Base-by-base conservation (phyloP, 2,797 vertebrate genomes). In the Mormyrops boulengeri region DNA sequence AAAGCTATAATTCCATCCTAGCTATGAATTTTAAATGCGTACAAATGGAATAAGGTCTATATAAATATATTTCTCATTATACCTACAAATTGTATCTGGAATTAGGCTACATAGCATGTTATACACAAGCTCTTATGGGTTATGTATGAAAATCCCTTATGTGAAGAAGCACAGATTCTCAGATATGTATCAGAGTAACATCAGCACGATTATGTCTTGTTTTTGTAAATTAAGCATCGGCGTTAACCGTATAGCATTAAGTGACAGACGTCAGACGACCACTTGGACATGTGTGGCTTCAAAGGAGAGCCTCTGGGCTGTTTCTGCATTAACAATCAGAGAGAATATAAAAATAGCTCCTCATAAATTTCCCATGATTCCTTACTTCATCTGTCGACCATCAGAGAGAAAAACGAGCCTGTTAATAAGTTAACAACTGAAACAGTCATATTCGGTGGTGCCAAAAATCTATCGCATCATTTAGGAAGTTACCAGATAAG, bases 1-100 rank as follows among this genome's bases (percentile, higher is more conserved):
- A 73, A 34, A 73, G 30, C 66, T 73, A 73, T 34, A 80, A 80
- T 44, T 80, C 38, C 73, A 80, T 80, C 12, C 8, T 41, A 44
- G 73, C 73, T 44, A 80, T 80, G 34, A 80, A 80, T 80, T 80
- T 80, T 80, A 80, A 19, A 80, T 80, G 12, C 1, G 12, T 73
- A 73, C 66, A 73, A 73, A 73, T 73, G 73, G 34, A 80, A 80
- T 80, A 44, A 80, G 73, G 38, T 80, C 73, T 80, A 80, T 80
- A 80, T 44, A 80, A 80, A 80, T 80, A 80, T 80, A 44, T 73
- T 73, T 73, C 66, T 34, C 34, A 44, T 44, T 80, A 80, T 41
- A 80, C 73, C 14, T 80, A 80, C 73, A 44, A 80, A 44, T 17
- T 80, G 44, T 44, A 80, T 44, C 73, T 80, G 38, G 66, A 41